phyloP scores from a whole-genome alignment of 2,888 invertebrate genomes.

The Cecidostiba fungosa region DNA sequence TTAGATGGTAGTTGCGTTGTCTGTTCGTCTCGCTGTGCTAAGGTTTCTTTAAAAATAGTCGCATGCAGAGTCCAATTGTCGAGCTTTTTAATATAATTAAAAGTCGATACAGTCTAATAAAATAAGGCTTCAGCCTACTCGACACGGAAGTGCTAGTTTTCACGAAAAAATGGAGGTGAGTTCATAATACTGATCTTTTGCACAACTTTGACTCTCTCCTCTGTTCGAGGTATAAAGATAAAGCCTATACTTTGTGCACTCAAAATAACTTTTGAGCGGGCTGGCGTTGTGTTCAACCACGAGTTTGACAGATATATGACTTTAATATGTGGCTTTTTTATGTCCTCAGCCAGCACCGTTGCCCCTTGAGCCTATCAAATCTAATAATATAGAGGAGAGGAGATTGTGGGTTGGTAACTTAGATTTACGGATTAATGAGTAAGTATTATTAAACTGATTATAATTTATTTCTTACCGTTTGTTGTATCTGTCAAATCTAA shows the following conservation, averaged over 20 bases:
- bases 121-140: slow-evolving; percentile 32
- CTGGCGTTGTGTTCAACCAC: background rate
- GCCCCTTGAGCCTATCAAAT: slow-evolving; percentile 83
- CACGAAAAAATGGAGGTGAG: slow-evolving; percentile 53
- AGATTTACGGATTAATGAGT: slow-evolving; percentile 95
- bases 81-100: slow-evolving; percentile 40
- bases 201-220: background rate
- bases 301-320: slow-evolving; percentile 18
- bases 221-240: background rate
- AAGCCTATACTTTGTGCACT: slow-evolving; percentile 18
- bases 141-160: background rate
- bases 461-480: slow-evolving; percentile 3
- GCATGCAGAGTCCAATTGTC: slow-evolving; percentile 13
- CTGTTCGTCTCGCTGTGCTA: background rate
- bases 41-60: slow-evolving; percentile 59
- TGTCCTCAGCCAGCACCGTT: slow-evolving; percentile 80
- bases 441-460: slow-evolving; percentile 82
- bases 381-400: slow-evolving; percentile 84
- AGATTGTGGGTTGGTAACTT: slow-evolving; percentile 96
- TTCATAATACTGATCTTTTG: background rate
- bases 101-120: slow-evolving; percentile 38
- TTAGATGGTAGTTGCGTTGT: slow-evolving; percentile 33
- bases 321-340: slow-evolving; percentile 36
- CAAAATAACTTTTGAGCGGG: slow-evolving; percentile 28
- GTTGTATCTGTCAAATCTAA: slow-evolving; percentile 49